Conservation (phyloP, 2,888 invertebrate species). For the Nysson spinosus region DNA sequence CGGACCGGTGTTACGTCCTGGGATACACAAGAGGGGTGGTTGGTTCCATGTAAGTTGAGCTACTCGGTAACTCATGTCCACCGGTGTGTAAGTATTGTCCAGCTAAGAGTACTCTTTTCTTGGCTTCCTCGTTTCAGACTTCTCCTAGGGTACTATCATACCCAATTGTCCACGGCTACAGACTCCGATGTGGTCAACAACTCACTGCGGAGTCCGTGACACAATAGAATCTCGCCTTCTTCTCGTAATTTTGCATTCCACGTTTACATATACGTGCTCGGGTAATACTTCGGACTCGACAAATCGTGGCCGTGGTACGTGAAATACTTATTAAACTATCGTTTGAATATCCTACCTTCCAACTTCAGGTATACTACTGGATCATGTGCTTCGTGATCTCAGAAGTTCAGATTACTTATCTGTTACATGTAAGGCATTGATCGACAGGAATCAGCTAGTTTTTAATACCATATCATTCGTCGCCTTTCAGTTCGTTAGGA, state of each 20-base stretch:
- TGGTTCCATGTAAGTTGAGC: slow-evolving; percentile 49
- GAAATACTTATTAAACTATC: slow-evolving; percentile 40
- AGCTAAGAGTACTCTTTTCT: slow-evolving; percentile 15
- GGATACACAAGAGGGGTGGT: slow-evolving; percentile 22
- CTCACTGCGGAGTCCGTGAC: slow-evolving; percentile 28
- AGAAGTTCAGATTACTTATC: no score
- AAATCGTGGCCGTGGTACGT: slow-evolving; percentile 46
- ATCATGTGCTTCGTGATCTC: no score
- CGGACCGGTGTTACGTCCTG: slow-evolving; percentile 23
- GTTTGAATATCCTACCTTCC: slow-evolving; percentile 19
- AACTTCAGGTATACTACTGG: no score
- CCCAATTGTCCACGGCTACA: slow-evolving; percentile 41
- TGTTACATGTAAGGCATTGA: no score
- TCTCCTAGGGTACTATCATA: slow-evolving; percentile 28
- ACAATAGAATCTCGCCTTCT: slow-evolving; percentile 40
- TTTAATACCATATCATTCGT: no score
- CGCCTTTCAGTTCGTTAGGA: no score
- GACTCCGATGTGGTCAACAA: slow-evolving; percentile 22
- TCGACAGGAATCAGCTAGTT: no score
- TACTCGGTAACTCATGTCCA: slow-evolving; percentile 68
- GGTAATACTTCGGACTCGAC: slow-evolving; percentile 45
- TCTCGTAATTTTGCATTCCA: slow-evolving; percentile 35
- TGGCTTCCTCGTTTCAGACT: slow-evolving; percentile 31
- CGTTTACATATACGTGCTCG: slow-evolving; percentile 12
- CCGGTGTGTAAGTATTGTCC: slow-evolving; percentile 69